Conservation (phyloP, 2,113 vertebrate species). For the Tychaedon coryphoeus region DNA sequence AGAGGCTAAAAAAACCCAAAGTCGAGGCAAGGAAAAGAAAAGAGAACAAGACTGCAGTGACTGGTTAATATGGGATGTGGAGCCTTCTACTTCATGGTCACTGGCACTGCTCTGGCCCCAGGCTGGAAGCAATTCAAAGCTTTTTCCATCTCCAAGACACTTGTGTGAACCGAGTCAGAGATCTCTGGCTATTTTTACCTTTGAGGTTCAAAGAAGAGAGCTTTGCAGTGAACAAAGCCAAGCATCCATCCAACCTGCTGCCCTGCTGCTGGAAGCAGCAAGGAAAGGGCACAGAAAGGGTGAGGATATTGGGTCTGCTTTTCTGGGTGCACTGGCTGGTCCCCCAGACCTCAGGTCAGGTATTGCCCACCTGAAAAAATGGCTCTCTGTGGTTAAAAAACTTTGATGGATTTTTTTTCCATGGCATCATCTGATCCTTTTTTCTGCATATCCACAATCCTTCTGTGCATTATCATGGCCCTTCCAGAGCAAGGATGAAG, state of each 20-base stretch:
- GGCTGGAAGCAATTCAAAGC: constrained; percentile 30
- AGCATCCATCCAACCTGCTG: background rate
- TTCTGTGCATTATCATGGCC: background rate
- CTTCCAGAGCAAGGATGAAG: background rate
- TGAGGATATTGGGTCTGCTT: background rate
- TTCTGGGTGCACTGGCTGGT: background rate
- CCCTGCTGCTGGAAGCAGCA: background rate
- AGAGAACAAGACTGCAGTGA: constrained; percentile 8
- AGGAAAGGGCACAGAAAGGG: background rate
- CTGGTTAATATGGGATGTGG: background rate
- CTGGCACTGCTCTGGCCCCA: background rate
- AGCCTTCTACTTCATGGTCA: constrained; percentile 28
- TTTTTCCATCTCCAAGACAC: constrained; percentile 1
- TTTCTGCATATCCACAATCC: background rate
- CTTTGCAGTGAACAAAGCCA: constrained; percentile 4
- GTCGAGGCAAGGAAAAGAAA: constrained; percentile 1
- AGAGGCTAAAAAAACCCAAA: constrained; percentile 20
- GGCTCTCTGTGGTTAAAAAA: background rate
- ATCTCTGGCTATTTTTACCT: background rate
- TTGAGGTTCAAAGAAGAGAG: constrained; percentile 14
- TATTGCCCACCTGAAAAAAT: background rate
- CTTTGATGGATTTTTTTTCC: background rate
- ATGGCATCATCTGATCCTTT: background rate
- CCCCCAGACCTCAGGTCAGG: background rate
- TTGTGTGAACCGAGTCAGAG: background rate